phyloP scores from a whole-genome alignment of 2,797 vertebrate genomes.

The Diceros bicornis region DNA sequence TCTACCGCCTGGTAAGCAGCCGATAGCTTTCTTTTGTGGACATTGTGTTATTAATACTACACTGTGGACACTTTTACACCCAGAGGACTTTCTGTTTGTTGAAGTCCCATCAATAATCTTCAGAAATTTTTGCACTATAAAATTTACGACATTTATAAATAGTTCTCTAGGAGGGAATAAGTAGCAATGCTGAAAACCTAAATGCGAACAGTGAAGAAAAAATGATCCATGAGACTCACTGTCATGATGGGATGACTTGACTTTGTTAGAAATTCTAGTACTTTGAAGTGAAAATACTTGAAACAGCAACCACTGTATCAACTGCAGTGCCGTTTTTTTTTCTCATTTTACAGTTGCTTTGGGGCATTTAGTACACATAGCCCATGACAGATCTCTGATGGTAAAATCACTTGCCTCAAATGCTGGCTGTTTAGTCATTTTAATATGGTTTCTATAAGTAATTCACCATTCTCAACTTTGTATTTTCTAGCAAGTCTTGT shows the following conservation, averaged over 20 bases:
- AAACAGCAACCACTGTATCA: neutral
- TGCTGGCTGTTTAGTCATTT: neutral
- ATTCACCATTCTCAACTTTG: neutral
- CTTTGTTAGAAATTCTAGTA: constrained; percentile 27
- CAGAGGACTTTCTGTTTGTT: neutral
- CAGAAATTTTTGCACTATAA: neutral
- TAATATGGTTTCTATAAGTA: neutral
- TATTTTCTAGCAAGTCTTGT: neutral
- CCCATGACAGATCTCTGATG: neutral
- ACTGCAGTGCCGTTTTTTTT: neutral
- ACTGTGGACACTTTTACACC: neutral
- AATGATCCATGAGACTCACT: neutral
- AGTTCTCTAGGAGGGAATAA: neutral
- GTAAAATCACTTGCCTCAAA: neutral
- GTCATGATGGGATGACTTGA: neutral
- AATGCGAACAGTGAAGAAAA: neutral
- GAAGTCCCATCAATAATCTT: neutral
- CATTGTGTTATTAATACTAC: rapidly evolving
- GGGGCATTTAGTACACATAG: neutral
- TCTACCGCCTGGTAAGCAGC: neutral
- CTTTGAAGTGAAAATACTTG: constrained; percentile 73
- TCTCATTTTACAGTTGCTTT: neutral
- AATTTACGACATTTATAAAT: constrained; percentile 62
- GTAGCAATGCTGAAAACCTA: neutral
- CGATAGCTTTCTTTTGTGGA: neutral